phyloP scores from a whole-genome alignment of 2,888 invertebrate species.

The Pandemis corylana region DNA sequence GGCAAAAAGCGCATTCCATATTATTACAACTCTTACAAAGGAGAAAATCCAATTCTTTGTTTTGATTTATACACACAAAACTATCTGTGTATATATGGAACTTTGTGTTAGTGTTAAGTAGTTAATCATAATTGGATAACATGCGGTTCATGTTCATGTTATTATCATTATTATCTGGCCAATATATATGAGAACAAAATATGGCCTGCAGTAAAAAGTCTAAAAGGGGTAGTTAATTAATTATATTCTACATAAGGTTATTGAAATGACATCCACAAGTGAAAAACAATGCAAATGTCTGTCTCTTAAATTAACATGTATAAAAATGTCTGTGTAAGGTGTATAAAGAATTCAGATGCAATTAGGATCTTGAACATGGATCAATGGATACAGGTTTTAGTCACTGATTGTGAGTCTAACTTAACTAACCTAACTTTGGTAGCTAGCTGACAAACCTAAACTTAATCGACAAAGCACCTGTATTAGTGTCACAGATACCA shows the following conservation, averaged over 20 bases:
- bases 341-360: not conserved
- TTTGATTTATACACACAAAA: constrained; percentile 53
- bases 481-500: not conserved
- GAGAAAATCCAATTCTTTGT: constrained; percentile 20
- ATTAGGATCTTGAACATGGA: not conserved
- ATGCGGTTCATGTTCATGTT: constrained; percentile 44
- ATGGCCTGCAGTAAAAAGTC: constrained; percentile 25
- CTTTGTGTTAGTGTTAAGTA: constrained; percentile 74
- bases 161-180: constrained; percentile 49
- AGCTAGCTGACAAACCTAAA: not conserved
- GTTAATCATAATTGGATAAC: constrained; percentile 65
- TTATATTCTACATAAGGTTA: constrained; percentile 21
- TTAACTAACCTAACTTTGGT: not conserved
- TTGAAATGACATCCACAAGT: constrained; percentile 17
- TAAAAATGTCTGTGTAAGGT: not conserved
- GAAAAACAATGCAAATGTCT: constrained; percentile 4
- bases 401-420: constrained; percentile 10
- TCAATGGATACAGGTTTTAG: constrained; percentile 14
- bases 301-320: not conserved
- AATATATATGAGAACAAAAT: constrained; percentile 30
- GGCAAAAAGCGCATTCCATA: constrained; percentile 34
- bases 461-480: not conserved
- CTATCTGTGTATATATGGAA: constrained; percentile 79
- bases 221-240: constrained; percentile 14
- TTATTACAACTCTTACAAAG: constrained; percentile 21